Conservation (phyloP, 2,797 vertebrate species). For the Pelodytes ibericus region DNA sequence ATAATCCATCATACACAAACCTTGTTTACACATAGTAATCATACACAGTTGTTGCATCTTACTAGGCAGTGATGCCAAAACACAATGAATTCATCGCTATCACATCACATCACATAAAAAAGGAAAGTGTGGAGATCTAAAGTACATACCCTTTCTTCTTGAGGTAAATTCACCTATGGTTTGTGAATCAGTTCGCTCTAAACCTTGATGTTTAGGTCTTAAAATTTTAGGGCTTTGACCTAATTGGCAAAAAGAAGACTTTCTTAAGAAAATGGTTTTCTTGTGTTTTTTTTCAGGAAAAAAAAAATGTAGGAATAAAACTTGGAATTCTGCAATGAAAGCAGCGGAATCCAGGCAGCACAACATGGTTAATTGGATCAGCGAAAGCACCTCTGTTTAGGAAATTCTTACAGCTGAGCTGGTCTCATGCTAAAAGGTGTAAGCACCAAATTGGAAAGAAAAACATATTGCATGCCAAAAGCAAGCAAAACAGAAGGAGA, state of each 20-base stretch:
- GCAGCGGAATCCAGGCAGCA: constrained; percentile 63
- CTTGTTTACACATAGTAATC: too few species aligned
- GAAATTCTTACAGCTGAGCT: constrained; percentile 55
- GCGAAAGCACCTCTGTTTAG: constrained; percentile 64
- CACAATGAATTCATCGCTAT: neutral
- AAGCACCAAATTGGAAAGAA: constrained; percentile 59
- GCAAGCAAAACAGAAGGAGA: constrained; percentile 50
- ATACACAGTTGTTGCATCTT: neutral
- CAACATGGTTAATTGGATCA: constrained; percentile 67
- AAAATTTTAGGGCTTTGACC: constrained; percentile 99
- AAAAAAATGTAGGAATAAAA: constrained; percentile 61
- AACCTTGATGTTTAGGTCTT: constrained; percentile 97
- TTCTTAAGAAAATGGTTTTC: constrained; percentile 81
- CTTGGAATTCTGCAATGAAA: constrained; percentile 66
- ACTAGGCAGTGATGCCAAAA: neutral
- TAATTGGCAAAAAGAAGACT: constrained; percentile 94
- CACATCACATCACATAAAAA: constrained; percentile 33
- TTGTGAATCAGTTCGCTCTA: constrained; percentile 99
- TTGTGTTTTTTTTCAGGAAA: constrained; percentile 60
- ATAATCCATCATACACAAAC: too few species aligned
- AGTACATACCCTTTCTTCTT: constrained; percentile 98
- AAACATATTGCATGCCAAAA: constrained; percentile 62
- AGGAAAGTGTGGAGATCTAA: constrained; percentile 65
- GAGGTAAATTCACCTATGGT: constrained; percentile 97
- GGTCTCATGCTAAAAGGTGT: constrained; percentile 57